A percentile compares a stretch with the other conserved stretches of the same genome.
Evolutionary conservation across 53 echinoderm and acorn worm genomes (phyloP).

Genomic region (Echinometra lucunter): DNA sequence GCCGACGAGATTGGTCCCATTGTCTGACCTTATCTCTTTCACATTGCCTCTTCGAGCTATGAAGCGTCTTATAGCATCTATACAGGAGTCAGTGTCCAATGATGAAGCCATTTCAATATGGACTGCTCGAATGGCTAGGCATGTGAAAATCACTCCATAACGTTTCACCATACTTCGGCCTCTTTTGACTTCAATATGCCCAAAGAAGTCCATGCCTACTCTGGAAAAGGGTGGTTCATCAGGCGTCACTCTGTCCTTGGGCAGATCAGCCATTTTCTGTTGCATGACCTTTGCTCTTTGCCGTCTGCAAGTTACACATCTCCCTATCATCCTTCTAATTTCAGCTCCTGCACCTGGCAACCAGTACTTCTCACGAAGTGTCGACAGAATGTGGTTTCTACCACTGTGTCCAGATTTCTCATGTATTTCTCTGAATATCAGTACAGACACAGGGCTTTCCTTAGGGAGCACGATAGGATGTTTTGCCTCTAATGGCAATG

Average conservation of each 20-base stretch:
- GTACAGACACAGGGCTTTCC: slow-evolving; percentile 57
- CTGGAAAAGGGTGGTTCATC: slow-evolving; percentile 30
- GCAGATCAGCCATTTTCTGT: slow-evolving; percentile 67
- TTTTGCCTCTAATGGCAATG: slow-evolving; percentile 56
- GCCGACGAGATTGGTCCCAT: slow-evolving; percentile 77
- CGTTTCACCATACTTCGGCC: not conserved
- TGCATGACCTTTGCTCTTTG: slow-evolving; percentile 35
- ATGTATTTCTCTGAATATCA: slow-evolving; percentile 70
- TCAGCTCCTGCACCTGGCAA: slow-evolving; percentile 60
- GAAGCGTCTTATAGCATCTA: slow-evolving; percentile 66
- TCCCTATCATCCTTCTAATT: slow-evolving; percentile 11
- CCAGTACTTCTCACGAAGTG: slow-evolving; percentile 66
- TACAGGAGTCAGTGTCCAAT: slow-evolving; percentile 60
- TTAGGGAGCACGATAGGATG: slow-evolving; percentile 55
- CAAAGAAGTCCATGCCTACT: slow-evolving; percentile 59
- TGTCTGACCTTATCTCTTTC: slow-evolving; percentile 71
- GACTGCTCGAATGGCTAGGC: not conserved
- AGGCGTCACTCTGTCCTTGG: slow-evolving; percentile 5
- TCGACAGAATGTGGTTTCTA: slow-evolving; percentile 57
- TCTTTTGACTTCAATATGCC: not conserved
- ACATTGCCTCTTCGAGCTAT: slow-evolving; percentile 70
- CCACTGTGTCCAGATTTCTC: slow-evolving; percentile 44
- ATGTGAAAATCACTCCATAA: slow-evolving; percentile 30
- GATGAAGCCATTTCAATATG: slow-evolving; percentile 3
- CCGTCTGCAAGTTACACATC: slow-evolving; percentile 32